Conservation (phyloP, 2,888 invertebrate species). For the Phasia obesa region DNA sequence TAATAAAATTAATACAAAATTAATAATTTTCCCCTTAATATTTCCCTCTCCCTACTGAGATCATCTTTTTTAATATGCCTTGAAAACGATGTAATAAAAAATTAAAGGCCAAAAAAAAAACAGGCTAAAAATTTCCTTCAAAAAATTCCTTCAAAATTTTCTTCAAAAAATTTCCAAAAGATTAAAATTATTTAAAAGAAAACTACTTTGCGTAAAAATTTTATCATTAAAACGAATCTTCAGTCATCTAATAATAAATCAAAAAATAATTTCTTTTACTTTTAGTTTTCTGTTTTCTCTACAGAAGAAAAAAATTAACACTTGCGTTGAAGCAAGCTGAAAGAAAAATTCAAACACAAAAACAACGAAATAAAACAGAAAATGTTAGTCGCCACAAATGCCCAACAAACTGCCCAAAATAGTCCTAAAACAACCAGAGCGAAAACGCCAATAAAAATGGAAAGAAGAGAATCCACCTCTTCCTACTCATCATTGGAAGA, state of each 20-base stretch:
- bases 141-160: neutral
- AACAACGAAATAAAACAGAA: conserved; percentile 40
- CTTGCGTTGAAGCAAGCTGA: conserved; percentile 10
- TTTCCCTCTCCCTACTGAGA: too few relatives aligned
- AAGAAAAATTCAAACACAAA: neutral
- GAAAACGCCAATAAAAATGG: conserved; percentile 75
- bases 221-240: conserved; percentile 39
- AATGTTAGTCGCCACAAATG: conserved; percentile 69
- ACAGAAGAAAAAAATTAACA: neutral
- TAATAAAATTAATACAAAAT: too few relatives aligned
- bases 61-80: too few relatives aligned
- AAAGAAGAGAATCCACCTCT: conserved; percentile 81
- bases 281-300: conserved; percentile 43
- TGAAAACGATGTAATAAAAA: too few relatives aligned
- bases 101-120: too few relatives aligned
- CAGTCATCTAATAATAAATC: conserved; percentile 50
- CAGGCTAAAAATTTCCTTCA: neutral
- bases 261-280: conserved; percentile 22
- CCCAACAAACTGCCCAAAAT: conserved; percentile 52
- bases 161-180: neutral
- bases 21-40: too few relatives aligned
- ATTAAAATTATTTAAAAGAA: conserved; percentile 11
- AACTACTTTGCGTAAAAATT: conserved; percentile 50
- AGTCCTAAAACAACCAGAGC: conserved; percentile 56
- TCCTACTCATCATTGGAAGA: conserved; percentile 82